phyloP scores from a whole-genome alignment of 2,113 vertebrate species.

The Epinephelus lanceolatus region DNA sequence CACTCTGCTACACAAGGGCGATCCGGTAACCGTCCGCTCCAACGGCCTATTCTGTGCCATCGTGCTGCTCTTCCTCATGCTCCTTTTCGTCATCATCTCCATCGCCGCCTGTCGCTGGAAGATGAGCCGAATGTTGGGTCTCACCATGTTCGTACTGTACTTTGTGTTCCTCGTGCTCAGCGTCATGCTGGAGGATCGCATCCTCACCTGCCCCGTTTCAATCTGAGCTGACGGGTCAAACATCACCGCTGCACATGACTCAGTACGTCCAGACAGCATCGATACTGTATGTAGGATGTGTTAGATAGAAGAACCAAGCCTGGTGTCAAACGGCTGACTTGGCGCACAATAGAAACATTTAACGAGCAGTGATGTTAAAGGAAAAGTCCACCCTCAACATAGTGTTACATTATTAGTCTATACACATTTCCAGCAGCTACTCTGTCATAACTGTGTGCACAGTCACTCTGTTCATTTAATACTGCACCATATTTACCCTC shows the following conservation, averaged over 20 bases:
- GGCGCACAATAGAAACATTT: slow-evolving; percentile 9
- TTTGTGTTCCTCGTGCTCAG: slow-evolving; percentile 85
- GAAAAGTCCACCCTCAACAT: neutral
- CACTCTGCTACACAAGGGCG: slow-evolving; percentile 64
- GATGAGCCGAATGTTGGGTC: slow-evolving; percentile 82
- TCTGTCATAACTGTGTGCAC: neutral
- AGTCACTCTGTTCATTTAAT: neutral
- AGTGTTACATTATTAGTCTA: neutral
- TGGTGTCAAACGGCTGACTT: slow-evolving; percentile 3
- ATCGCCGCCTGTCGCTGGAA: slow-evolving; percentile 84
- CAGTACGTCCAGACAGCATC: neutral
- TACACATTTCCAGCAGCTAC: slow-evolving; percentile 6
- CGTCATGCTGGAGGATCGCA: slow-evolving; percentile 81
- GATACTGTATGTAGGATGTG: neutral
- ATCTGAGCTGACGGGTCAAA: slow-evolving; percentile 53
- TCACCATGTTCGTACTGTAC: slow-evolving; percentile 85
- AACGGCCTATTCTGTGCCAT: slow-evolving; percentile 87
- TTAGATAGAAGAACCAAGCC: slow-evolving; percentile 13
- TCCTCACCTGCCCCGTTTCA: slow-evolving; percentile 81
- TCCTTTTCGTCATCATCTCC: slow-evolving; percentile 85
- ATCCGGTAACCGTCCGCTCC: slow-evolving; percentile 79
- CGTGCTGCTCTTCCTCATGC: slow-evolving; percentile 87
- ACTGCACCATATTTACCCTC: neutral
- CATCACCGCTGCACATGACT: neutral
- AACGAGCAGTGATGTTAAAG: neutral